Evolutionary conservation across 2,113 vertebrate species (phyloP), one percentile per base, ranked within the genome.

Genomic region (Camelus bactrianus): DNA sequence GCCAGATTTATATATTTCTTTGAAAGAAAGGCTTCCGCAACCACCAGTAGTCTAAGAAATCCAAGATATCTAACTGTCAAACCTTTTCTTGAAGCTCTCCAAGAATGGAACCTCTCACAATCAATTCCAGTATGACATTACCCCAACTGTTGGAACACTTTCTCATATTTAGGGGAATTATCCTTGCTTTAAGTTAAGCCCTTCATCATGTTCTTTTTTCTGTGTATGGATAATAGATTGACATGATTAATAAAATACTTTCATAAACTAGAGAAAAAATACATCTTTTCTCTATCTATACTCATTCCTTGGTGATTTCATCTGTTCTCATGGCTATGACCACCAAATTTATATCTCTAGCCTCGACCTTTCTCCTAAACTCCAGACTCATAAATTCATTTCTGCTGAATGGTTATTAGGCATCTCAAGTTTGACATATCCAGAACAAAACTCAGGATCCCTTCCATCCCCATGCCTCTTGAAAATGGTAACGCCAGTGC

Each of bases 231-330:
- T 77, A 76, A 82, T 35, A 82, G 87, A 62, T 52, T 67, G 62
- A 83, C 62, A 67, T 24, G 56, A 73, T 17, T 83, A 93, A 93
- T 69, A 48, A 95, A 94, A 54, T 8, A 52, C 9, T 83, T 91
- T 52, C 35, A 60, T n/a, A 48, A 48, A 86, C 75, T 67, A 89
- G 67, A 89, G 76, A 93, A 93, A 93, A 84, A 90, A 93, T 19
- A n/a, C 1, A 26, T 56, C 35, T 90, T n/a, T 82, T 82, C 76
- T 93, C 67, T 85, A 54, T 70, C 48, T 48, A 56, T 0, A 62
- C 10, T 60, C 56, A 64, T 65, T 6, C 38, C 19, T 73, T 83
- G 69, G 52, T 52, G 26, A 62, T 80, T 73, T 48, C 22, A 17
- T 91, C 50, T 60, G 56, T 54, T 83, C 19, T 90, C 14, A 60